These are phyloP conservation scores for Pristionchus arcanus DNA, from an alignment of 2,888 invertebrate species.

Conservation along the genomic window DNA sequence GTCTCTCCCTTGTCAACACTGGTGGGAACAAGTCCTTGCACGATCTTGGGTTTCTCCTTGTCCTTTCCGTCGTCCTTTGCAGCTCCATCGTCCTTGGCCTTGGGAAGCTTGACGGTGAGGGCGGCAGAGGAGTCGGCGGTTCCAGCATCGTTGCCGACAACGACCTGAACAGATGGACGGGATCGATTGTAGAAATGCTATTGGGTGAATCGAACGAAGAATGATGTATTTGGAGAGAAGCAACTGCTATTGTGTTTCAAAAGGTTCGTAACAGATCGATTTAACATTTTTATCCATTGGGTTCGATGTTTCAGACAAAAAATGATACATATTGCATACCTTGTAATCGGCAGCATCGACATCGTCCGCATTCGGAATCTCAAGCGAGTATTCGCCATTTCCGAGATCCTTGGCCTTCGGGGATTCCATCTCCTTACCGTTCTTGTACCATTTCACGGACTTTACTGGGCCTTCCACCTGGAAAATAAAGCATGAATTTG, in stretches of 20 bases:
- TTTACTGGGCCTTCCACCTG: too few species aligned
- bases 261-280: too few species aligned
- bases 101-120: slow-evolving; percentile 66
- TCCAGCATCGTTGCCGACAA: slow-evolving; percentile 75
- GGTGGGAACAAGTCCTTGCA: slow-evolving; percentile 85
- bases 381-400: slow-evolving; percentile 70
- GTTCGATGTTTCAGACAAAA: too few species aligned
- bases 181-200: too few species aligned
- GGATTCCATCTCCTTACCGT: slow-evolving; percentile 72
- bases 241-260: too few species aligned
- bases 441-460: slow-evolving; percentile 88
- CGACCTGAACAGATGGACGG: too few species aligned
- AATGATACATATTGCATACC: too few species aligned
- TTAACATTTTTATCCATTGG: too few species aligned
- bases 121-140: slow-evolving; percentile 75
- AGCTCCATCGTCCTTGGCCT: slow-evolving; percentile 56
- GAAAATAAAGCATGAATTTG: too few species aligned
- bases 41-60: slow-evolving; percentile 80
- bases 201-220: too few species aligned
- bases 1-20: slow-evolving; percentile 89
- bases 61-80: slow-evolving; percentile 53
- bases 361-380: slow-evolving; percentile 70
- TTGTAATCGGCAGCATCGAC: slow-evolving; percentile 76
- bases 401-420: slow-evolving; percentile 72
- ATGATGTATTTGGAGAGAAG: too few species aligned